Evolutionary conservation across 1,140 invertebrate genomes (phyloP).

Genomic region (Danaus melanippus): DNA sequence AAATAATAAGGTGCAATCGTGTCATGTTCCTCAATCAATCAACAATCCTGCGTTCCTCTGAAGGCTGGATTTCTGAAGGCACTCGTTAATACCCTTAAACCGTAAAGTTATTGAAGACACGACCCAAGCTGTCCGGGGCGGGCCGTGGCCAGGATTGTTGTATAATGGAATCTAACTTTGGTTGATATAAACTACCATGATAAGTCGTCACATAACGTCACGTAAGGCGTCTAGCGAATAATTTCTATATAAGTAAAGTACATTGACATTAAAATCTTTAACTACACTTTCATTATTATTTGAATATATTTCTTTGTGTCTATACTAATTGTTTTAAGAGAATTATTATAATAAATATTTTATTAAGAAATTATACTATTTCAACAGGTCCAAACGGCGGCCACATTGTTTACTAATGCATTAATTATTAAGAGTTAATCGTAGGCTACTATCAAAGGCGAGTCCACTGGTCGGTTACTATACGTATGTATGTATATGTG

Average conservation of each 20-base stretch:
- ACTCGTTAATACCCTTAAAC: constrained; percentile 67
- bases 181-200: constrained; percentile 11
- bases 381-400: no score
- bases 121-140: no score
- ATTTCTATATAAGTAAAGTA: constrained; percentile 28
- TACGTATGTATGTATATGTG: constrained; percentile 8
- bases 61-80: constrained; percentile 69
- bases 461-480: constrained; percentile 21
- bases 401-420: no score
- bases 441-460: constrained; percentile 12
- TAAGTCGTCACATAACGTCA: constrained; percentile 13
- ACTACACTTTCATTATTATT: constrained; percentile 13
- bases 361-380: no score
- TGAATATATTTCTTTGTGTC: constrained; percentile 15
- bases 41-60: constrained; percentile 59
- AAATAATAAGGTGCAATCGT: constrained; percentile 18
- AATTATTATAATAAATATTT: constrained; percentile 2
- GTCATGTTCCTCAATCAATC: constrained; percentile 47
- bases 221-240: constrained; percentile 37
- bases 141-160: constrained; percentile 37
- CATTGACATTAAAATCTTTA: constrained; percentile 16
- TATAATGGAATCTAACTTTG: constrained; percentile 52
- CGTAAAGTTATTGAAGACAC: constrained; percentile 31
- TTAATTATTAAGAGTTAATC: not conserved
- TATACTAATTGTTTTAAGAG: constrained; percentile 13